These are phyloP conservation scores for Tinamus major DNA, from an alignment of 2,797 vertebrate species.

Conservation along the genomic window DNA sequence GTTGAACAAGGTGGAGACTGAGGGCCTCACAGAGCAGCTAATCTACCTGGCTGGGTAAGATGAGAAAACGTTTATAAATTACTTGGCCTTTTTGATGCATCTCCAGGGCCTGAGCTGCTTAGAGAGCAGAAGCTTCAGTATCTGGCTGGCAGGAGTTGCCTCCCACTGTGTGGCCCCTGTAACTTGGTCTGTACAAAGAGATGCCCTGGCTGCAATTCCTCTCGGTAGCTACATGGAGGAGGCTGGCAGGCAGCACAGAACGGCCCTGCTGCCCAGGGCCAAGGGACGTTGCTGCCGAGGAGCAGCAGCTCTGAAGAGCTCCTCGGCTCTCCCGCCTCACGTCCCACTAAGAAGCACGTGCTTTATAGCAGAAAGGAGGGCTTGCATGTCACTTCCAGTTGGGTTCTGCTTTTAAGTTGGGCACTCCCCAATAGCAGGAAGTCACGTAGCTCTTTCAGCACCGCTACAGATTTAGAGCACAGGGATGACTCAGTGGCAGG, in stretches of 20 bases:
- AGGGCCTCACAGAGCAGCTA: background rate
- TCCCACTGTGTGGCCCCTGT: background rate
- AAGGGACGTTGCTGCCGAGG: background rate
- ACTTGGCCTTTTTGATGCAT: background rate
- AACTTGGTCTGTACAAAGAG: background rate
- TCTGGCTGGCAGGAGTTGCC: background rate
- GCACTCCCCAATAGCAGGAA: background rate
- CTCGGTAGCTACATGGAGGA: background rate
- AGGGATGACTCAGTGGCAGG: constrained; percentile 16
- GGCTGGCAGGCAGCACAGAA: background rate
- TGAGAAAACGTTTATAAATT: background rate
- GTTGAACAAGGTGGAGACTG: background rate
- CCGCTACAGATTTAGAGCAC: background rate
- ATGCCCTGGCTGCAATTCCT: background rate
- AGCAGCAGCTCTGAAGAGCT: background rate
- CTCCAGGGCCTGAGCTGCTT: background rate
- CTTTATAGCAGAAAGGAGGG: background rate
- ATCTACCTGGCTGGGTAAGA: background rate
- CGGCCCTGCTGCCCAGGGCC: background rate
- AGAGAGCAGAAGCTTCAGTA: background rate
- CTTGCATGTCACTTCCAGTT: background rate
- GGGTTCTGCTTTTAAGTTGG: background rate
- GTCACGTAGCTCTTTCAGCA: constrained; percentile 25
- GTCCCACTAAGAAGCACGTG: background rate
- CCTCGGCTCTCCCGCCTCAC: background rate